Conservation (phyloP, 2,797 vertebrate species). For the Nyctalus aviator region DNA sequence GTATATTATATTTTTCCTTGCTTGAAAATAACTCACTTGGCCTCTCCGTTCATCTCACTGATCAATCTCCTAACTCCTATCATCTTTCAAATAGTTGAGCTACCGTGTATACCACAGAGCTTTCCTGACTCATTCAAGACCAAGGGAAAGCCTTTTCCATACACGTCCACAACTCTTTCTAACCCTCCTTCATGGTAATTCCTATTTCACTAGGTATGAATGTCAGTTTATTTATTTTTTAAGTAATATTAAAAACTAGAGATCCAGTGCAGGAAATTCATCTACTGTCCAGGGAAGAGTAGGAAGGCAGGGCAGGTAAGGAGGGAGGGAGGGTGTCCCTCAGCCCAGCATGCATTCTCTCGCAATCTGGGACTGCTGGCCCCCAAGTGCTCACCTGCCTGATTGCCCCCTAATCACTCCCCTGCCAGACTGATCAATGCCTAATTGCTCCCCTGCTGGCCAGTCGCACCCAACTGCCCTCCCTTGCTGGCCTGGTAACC, state of each 20-base stretch:
- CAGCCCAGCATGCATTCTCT: too few relatives aligned
- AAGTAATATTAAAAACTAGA: neutral
- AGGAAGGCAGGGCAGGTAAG: too few relatives aligned
- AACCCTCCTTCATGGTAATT: neutral
- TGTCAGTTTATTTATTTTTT: neutral
- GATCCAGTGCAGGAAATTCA: too few relatives aligned
- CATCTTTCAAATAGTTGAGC: neutral
- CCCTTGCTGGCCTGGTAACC: too few relatives aligned
- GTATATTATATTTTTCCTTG: neutral
- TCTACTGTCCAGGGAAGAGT: too few relatives aligned
- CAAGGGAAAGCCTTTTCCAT: neutral
- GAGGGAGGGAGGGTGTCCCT: too few relatives aligned
- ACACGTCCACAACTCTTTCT: neutral
- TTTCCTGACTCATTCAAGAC: neutral
- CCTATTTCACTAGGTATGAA: neutral
- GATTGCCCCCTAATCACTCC: too few relatives aligned
- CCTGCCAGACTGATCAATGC: too few relatives aligned
- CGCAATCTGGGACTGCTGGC: too few relatives aligned
- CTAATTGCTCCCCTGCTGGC: too few relatives aligned
- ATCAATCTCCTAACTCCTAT: neutral
- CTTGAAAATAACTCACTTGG: neutral
- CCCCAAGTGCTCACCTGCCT: too few relatives aligned
- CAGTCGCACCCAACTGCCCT: too few relatives aligned
- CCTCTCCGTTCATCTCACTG: neutral
- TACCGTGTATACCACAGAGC: neutral